Base-by-base conservation (phyloP, 2,888 invertebrate genomes). In the Deroplatys truncata region DNA sequence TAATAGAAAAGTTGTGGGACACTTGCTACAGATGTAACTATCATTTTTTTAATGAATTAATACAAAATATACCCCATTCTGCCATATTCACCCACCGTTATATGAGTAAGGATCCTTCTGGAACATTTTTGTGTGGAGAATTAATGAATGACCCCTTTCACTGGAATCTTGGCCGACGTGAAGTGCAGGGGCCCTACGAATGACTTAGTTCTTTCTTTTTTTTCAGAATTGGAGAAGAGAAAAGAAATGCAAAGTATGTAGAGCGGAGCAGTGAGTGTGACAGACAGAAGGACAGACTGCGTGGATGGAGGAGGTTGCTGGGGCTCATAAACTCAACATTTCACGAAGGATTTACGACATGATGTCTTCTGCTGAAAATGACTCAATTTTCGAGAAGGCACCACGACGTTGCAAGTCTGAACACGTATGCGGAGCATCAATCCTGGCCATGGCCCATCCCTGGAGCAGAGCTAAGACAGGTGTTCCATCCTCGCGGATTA, bases 341-440 rank as follows among this genome's bases (percentile, higher is more conserved):
- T 84, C 84, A 84, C 84, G n/a, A n/a, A 84, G 84, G 84, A 84
- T 84, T 84, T 28, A 84, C 84, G 87, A 87, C 87, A 88, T 84
- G 28, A 88, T 88, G 88, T 88, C 83, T 83, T 43, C 84, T 28
- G 83, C 31, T 88, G 84, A 88, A 86, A 84, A 88, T 88, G 88
- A 84, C 88, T 88, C 82, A 83, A 88, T 88, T 83, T 82, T 84
- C 15, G 82, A 5, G 87, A 82, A 35, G 85, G 35, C 31, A 2
- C 16, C 15, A 13, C 28, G 85, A 16, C 16, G n/a, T n/a, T 72
- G 56, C 20, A 72, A 72, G 56, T 72, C 56, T 20, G 56, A 72
- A 72, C 56, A 72, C 56, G 56, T 72, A 72, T 72, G 20, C 20
- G 7, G 20, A 72, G 25, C 56, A 72, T 72, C 56, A 72, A 72